Evolutionary conservation across 2,888 invertebrate species (phyloP).

Genomic region (Cheiracanthium punctorium): DNA sequence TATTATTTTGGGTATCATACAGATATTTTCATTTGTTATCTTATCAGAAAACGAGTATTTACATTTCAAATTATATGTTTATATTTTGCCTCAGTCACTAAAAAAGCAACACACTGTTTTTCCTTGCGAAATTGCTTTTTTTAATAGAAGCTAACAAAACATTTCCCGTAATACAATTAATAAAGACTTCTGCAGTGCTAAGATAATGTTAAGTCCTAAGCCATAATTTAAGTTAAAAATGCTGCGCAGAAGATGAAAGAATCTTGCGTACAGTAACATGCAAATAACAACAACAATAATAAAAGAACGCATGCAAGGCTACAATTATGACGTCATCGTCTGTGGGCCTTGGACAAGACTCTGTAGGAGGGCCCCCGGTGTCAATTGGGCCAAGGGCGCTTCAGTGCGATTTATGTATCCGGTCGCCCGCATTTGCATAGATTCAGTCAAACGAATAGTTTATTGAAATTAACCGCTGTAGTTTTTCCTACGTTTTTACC

Average conservation of each 20-base stretch:
- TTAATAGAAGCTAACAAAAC: too few relatives aligned
- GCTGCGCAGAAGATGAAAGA: background rate
- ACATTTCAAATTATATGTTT: too few relatives aligned
- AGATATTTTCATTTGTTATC: too few relatives aligned
- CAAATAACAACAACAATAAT: background rate
- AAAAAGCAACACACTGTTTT: too few relatives aligned
- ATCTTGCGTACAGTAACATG: background rate
- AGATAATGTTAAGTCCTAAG: too few relatives aligned
- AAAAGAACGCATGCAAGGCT: background rate
- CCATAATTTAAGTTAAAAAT: too few relatives aligned
- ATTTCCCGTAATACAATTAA: too few relatives aligned
- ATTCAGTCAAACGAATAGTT: background rate
- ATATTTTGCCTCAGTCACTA: too few relatives aligned
- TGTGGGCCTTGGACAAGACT: conserved; percentile 21
- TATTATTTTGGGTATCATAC: too few relatives aligned
- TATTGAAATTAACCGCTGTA: background rate
- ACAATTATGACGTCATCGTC: conserved; percentile 23
- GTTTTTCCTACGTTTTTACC: background rate
- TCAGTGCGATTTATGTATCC: conserved; percentile 42
- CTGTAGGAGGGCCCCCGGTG: conserved; percentile 28
- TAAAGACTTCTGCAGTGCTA: too few relatives aligned
- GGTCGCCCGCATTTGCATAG: conserved; percentile 37
- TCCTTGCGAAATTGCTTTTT: too few relatives aligned
- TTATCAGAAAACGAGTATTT: too few relatives aligned
- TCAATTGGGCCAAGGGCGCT: conserved; percentile 43